These are phyloP conservation scores for Ursus arctos DNA, from an alignment of 2,113 vertebrate genomes.

Conservation along the genomic window DNA sequence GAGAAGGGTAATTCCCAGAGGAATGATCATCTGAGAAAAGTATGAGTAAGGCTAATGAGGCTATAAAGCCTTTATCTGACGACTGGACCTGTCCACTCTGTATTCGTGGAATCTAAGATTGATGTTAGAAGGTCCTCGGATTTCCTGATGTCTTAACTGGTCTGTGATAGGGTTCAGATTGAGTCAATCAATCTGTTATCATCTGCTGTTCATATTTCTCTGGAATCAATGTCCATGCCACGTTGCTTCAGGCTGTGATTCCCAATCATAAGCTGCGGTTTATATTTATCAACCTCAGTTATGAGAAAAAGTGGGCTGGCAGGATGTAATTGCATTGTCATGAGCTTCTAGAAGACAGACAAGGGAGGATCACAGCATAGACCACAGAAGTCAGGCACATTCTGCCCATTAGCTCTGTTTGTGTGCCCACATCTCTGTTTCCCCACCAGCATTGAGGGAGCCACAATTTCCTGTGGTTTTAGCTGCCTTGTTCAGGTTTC, in stretches of 20 bases:
- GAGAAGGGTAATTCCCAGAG: background rate
- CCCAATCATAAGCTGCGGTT: constrained; percentile 61
- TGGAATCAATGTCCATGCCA: constrained; percentile 50
- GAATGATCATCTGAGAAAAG: background rate
- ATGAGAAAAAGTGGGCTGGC: constrained; percentile 68
- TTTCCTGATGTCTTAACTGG: constrained; percentile 41
- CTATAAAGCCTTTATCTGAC: background rate
- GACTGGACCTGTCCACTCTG: background rate
- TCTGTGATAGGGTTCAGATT: constrained; percentile 47
- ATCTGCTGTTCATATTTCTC: constrained; percentile 59
- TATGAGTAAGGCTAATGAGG: background rate
- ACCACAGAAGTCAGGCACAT: background rate
- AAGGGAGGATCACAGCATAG: background rate
- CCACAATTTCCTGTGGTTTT: background rate
- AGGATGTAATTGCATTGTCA: constrained; percentile 63
- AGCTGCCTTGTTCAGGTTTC: constrained; percentile 1
- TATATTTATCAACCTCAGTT: constrained; percentile 70
- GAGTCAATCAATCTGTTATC: constrained; percentile 57
- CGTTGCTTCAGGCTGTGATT: constrained; percentile 45
- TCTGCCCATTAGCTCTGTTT: background rate
- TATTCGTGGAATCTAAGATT: background rate
- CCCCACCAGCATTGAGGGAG: background rate
- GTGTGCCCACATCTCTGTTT: background rate
- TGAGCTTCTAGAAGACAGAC: constrained; percentile 35
- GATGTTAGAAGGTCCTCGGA: background rate